A percentile compares a stretch with the other conserved stretches of the same genome.
Evolutionary conservation across 2,797 vertebrate genomes (phyloP).

Genomic region (Aphelocoma californica): DNA sequence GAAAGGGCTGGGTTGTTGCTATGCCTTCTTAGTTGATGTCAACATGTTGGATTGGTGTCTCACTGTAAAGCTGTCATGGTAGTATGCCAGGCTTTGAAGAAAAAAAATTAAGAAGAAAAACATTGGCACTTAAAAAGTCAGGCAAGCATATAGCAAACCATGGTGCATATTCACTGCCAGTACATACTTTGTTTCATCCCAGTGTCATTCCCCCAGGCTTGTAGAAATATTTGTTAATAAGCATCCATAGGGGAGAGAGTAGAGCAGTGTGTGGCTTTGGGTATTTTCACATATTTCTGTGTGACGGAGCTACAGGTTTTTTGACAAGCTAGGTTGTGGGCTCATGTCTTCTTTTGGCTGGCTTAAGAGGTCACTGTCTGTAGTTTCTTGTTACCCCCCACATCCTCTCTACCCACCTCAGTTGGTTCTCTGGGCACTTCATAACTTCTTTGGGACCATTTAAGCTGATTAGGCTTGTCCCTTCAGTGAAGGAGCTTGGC

Average conservation of each 20-base stretch:
- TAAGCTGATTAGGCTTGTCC: not conserved
- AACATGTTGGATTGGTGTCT: not conserved
- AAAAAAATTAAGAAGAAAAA: not conserved
- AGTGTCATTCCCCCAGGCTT: not conserved
- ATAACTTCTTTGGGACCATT: not conserved
- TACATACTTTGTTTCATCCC: not conserved
- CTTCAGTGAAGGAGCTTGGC: not conserved
- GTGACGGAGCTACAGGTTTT: not conserved
- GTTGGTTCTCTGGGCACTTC: not conserved
- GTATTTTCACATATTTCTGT: not conserved
- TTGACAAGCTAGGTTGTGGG: not conserved
- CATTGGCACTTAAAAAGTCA: not conserved
- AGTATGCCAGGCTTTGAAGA: slow-evolving; percentile 20
- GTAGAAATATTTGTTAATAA: not conserved
- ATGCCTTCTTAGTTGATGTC: slow-evolving; percentile 2
- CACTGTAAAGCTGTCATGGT: slow-evolving; percentile 13
- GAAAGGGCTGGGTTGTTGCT: slow-evolving; percentile 12
- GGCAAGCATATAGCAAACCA: not conserved
- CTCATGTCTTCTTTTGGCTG: not conserved
- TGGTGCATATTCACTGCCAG: not conserved
- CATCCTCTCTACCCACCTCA: not conserved
- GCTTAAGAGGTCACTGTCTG: not conserved
- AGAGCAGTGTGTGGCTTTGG: not conserved
- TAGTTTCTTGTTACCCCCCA: not conserved
- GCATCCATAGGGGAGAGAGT: not conserved